Percentiles rank a stretch among this genome's conserved stretches.
Conservation (phyloP, 37 sponge, comb jelly and placozoan genomes). For the Chondrosia reniformis region DNA sequence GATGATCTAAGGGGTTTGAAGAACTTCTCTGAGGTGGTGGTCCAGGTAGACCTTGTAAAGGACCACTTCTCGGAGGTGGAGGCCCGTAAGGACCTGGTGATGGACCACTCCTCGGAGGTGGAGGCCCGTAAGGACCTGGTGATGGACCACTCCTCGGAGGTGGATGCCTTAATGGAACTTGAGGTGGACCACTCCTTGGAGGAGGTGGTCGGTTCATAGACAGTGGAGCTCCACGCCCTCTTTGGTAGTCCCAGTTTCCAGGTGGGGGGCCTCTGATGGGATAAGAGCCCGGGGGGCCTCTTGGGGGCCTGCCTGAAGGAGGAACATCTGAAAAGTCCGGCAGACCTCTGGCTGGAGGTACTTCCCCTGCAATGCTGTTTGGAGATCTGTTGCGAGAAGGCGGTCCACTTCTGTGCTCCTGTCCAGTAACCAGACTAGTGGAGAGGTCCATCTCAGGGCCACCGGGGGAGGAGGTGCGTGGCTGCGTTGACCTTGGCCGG, state of each 20-base stretch:
- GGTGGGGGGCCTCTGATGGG: neutral
- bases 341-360: neutral
- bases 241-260: neutral
- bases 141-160: neutral
- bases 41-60: neutral
- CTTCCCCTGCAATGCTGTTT: slow-evolving; percentile 20
- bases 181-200: neutral
- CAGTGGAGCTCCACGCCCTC: neutral
- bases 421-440: neutral
- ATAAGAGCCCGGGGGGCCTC: neutral
- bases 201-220: neutral
- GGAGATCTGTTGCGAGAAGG: neutral
- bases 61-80: no score
- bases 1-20: no score
- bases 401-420: neutral
- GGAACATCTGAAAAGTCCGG: slow-evolving; percentile 10
- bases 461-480: slow-evolving; percentile 21
- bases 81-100: neutral
- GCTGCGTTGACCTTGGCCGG: slow-evolving; percentile 4
- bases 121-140: neutral
- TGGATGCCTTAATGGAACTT: neutral
- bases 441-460: neutral
- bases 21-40: no score
- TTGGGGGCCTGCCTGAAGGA: neutral
- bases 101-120: slow-evolving; percentile 7